phyloP scores from a whole-genome alignment of 2,113 vertebrate species.

The Rhineura floridana region DNA sequence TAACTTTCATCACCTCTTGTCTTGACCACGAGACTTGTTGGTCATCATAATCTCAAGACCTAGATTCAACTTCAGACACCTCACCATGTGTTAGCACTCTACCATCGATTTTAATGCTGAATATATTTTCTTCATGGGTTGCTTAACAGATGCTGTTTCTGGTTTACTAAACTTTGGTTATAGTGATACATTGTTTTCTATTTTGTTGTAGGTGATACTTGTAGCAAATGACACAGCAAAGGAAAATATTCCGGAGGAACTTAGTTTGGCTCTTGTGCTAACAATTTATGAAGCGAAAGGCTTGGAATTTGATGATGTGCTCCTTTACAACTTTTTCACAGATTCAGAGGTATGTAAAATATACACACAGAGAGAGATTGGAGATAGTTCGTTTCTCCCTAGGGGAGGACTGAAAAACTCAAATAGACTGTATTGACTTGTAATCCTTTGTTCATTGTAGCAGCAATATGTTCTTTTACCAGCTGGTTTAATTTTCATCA shows the following conservation, averaged over 20 bases:
- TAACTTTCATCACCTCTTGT: background rate
- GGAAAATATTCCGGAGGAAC: constrained; percentile 82
- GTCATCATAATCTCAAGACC: background rate
- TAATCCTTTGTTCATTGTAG: background rate
- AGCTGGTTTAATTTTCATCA: background rate
- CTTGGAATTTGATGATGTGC: constrained; percentile 85
- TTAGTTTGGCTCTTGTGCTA: constrained; percentile 81
- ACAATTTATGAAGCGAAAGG: constrained; percentile 87
- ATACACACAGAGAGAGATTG: background rate
- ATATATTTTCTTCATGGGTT: background rate
- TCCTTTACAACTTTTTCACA: constrained; percentile 86
- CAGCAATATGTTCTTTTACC: background rate
- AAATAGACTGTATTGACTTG: rapidly evolving
- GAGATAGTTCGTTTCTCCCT: background rate
- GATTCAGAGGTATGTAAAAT: constrained; percentile 80
- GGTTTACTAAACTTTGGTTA: background rate
- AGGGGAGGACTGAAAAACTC: background rate
- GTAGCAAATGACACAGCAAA: constrained; percentile 83
- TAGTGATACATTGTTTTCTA: background rate
- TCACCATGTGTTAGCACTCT: background rate
- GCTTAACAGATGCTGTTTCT: rapidly evolving
- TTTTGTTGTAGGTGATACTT: constrained; percentile 76
- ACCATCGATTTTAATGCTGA: background rate
- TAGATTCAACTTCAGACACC: background rate
- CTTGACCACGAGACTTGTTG: background rate